These are phyloP conservation scores for Psammodynastes pulverulentus DNA, from an alignment of 2,113 vertebrate species.

Conservation along the genomic window DNA sequence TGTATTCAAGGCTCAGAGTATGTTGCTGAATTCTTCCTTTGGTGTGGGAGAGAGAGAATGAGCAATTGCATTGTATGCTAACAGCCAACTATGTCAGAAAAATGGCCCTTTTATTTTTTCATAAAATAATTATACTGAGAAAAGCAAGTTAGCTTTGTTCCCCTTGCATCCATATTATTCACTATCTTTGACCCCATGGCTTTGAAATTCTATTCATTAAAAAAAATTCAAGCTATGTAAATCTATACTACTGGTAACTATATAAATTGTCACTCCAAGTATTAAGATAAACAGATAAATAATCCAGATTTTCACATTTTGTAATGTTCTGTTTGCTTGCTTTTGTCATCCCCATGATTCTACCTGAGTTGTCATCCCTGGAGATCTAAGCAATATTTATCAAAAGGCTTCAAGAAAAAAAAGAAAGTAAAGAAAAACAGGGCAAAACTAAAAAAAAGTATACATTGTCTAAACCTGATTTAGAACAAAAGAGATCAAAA, in stretches of 20 bases:
- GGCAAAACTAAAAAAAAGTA: neutral
- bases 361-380: neutral
- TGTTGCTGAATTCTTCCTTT: neutral
- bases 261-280: neutral
- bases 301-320: neutral
- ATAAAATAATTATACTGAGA: neutral
- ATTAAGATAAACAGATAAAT: rapidly evolving
- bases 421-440: neutral
- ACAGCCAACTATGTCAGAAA: constrained; percentile 28
- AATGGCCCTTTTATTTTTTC: neutral
- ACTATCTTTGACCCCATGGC: neutral
- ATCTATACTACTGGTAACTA: neutral
- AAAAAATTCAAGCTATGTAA: neutral
- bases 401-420: neutral
- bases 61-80: constrained; percentile 27
- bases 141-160: neutral
- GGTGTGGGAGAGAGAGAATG: rapidly evolving
- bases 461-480: rapidly evolving
- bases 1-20: constrained; percentile 1
- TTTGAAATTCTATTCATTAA: constrained; percentile 1
- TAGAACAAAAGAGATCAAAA: rapidly evolving
- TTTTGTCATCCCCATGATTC: neutral
- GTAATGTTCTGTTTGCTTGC: rapidly evolving
- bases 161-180: constrained; percentile 15
- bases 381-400: neutral